These are phyloP conservation scores for Drosophila eugracilis DNA, from an alignment of 1,140 invertebrate genomes.

Conservation along the genomic window DNA sequence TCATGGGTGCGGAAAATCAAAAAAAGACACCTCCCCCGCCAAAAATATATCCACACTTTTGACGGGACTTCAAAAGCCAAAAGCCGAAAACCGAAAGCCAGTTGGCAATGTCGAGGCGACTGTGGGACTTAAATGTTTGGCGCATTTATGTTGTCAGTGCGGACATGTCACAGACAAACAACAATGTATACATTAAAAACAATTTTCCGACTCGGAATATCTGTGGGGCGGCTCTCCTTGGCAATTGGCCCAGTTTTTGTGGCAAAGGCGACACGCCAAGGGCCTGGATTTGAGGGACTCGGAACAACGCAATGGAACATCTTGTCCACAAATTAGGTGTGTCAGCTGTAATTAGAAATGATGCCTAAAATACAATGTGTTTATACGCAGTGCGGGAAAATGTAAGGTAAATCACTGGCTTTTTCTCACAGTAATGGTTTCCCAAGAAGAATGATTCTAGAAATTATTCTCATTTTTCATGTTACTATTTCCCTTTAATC, in stretches of 20 bases:
- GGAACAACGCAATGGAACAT: conserved; percentile 10
- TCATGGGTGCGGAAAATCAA: conserved; percentile 16
- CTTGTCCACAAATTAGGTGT: conserved; percentile 57
- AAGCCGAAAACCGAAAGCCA: too few relatives aligned
- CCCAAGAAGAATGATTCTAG: not conserved
- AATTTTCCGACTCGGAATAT: conserved; percentile 33
- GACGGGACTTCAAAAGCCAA: conserved; percentile 60
- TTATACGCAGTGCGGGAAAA: not conserved
- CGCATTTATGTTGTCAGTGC: conserved; percentile 75
- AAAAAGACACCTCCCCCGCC: not conserved
- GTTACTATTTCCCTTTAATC: not conserved
- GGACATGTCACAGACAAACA: conserved; percentile 61
- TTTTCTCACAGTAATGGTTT: not conserved
- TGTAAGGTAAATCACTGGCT: conserved; percentile 14
- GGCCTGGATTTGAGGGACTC: conserved; percentile 40
- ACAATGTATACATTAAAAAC: conserved; percentile 49
- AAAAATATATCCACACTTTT: conserved; percentile 33
- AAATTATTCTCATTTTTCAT: too few relatives aligned
- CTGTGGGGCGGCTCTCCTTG: conserved; percentile 50
- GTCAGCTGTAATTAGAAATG: conserved; percentile 49
- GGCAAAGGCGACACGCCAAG: conserved; percentile 28
- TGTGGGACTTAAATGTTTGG: conserved; percentile 66
- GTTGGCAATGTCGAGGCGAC: conserved; percentile 59
- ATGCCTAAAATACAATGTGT: conserved; percentile 1
- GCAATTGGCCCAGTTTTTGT: conserved; percentile 70